Evolutionary conservation across 1,140 invertebrate genomes (phyloP).

Genomic region (Meloidogyne chitwoodi): DNA sequence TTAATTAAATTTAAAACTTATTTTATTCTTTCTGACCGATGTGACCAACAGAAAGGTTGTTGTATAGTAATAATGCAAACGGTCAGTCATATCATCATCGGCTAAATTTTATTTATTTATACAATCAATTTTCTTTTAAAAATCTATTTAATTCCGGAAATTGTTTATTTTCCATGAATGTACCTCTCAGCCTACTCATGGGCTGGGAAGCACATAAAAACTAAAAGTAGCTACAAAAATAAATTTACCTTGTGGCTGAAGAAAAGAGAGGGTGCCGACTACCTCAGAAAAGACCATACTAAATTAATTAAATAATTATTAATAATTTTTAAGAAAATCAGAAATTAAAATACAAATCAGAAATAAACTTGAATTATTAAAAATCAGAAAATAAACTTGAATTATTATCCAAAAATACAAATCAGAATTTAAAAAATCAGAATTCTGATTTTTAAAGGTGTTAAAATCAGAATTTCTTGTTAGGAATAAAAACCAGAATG

Average conservation of each 20-base stretch:
- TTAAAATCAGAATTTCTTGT: not conserved
- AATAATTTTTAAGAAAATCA: not conserved
- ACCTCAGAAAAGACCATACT: slow-evolving; percentile 60
- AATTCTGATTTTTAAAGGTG: not conserved
- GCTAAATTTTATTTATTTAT: too few species aligned
- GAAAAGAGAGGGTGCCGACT: slow-evolving; percentile 56
- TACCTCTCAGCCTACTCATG: too few species aligned
- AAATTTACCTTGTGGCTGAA: slow-evolving; percentile 49
- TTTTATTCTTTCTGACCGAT: slow-evolving; percentile 35
- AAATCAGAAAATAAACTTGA: too few species aligned
- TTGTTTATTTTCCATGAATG: too few species aligned
- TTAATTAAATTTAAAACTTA: slow-evolving; percentile 23
- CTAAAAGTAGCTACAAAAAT: too few species aligned
- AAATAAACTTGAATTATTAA: not conserved
- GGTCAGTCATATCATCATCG: slow-evolving; percentile 58
- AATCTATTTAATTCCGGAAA: too few species aligned
- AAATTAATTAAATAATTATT: slow-evolving; percentile 5
- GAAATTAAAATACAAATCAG: not conserved
- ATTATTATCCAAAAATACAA: too few species aligned
- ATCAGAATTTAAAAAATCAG: not conserved
- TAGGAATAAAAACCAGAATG: too few species aligned
- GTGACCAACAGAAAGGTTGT: slow-evolving; percentile 56
- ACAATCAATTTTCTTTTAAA: too few species aligned
- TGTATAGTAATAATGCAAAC: slow-evolving; percentile 56
- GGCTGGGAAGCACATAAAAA: too few species aligned